These are phyloP conservation scores for Podilymbus podiceps DNA, from an alignment of 2,113 vertebrate species.

Conservation along the genomic window DNA sequence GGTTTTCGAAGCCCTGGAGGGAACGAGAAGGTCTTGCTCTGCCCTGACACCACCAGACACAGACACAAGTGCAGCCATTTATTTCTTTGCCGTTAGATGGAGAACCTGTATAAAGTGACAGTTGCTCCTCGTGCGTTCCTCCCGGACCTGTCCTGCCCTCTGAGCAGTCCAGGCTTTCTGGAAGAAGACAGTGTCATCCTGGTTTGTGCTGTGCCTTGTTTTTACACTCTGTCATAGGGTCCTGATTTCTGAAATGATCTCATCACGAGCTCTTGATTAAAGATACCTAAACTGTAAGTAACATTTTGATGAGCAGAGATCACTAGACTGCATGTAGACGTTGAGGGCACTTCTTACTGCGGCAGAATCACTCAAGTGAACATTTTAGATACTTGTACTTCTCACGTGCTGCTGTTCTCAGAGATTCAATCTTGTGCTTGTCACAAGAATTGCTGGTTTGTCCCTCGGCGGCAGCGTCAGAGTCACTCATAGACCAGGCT, in stretches of 20 bases:
- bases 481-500: not conserved
- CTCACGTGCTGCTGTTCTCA: not conserved
- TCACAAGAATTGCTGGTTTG: not conserved
- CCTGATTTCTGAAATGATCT: not conserved
- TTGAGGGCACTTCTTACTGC: not conserved
- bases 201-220: not conserved
- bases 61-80: not conserved
- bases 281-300: not conserved
- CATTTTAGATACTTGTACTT: not conserved
- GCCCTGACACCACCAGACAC: not conserved
- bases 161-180: not conserved
- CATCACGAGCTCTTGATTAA: not conserved
- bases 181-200: not conserved
- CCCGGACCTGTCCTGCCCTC: not conserved
- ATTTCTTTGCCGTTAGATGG: not conserved
- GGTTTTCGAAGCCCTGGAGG: not conserved
- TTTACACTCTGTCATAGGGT: not conserved
- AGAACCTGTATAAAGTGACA: not conserved
- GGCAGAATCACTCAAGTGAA: not conserved
- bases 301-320: not conserved
- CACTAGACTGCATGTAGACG: fast-evolving
- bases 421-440: not conserved
- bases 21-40: not conserved
- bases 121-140: not conserved
- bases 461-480: not conserved